A percentile compares a stretch with the other conserved stretches of the same genome.
Evolutionary conservation across 2,888 invertebrate genomes (phyloP).

Genomic region (Synanthedon andrenaeformis): DNA sequence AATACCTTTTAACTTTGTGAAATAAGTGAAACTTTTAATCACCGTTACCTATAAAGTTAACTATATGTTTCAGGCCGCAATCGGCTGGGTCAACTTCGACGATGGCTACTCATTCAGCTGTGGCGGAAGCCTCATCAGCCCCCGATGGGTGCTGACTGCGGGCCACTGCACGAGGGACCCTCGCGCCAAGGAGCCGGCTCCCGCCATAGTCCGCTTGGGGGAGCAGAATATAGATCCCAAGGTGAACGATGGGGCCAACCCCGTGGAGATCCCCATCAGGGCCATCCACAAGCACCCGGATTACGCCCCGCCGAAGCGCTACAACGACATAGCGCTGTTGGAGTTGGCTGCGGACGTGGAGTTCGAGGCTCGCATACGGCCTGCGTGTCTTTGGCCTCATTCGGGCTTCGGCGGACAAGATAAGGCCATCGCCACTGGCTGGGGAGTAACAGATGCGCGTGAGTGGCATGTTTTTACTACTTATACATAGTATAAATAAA

Average conservation of each 20-base stretch:
- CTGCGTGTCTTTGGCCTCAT: conserved; percentile 73
- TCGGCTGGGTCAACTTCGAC: conserved; percentile 34
- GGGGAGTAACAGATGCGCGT: conserved; percentile 68
- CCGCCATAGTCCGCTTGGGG: conserved; percentile 67
- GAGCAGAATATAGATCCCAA: conserved; percentile 64
- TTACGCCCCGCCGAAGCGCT: conserved; percentile 63
- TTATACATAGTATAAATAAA: no score
- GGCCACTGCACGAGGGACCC: conserved; percentile 52
- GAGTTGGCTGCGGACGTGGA: conserved; percentile 53
- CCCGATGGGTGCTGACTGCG: conserved; percentile 74
- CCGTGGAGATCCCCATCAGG: conserved; percentile 54
- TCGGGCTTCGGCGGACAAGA: conserved; percentile 25
- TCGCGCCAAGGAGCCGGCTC: conserved; percentile 28
- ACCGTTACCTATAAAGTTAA: no score
- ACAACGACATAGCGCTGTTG: conserved; percentile 77
- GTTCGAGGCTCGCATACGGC: conserved; percentile 67
- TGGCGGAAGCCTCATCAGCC: conserved; percentile 76
- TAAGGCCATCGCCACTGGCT: conserved; percentile 74
- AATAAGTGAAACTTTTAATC: no score
- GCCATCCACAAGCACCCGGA: conserved; percentile 62
- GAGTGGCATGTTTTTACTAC: conserved; percentile 3
- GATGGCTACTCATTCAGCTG: conserved; percentile 63
- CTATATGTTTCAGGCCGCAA: conserved; percentile 31
- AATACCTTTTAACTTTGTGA: no score
- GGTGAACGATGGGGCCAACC: conserved; percentile 56